These are phyloP conservation scores for Pogonus chalceus DNA, from an alignment of 1,140 invertebrate species.

Conservation along the genomic window DNA sequence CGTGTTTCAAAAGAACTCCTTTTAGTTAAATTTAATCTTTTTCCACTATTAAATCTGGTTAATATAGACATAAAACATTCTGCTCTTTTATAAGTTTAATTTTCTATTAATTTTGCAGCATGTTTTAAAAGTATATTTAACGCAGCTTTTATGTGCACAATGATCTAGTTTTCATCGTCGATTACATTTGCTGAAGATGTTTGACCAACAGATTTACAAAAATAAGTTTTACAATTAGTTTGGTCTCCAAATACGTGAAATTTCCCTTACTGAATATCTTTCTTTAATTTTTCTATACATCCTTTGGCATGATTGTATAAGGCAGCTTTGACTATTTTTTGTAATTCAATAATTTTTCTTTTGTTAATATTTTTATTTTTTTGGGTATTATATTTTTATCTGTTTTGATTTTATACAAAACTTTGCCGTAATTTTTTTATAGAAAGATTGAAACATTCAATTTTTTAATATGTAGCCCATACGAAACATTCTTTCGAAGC, in stretches of 20 bases:
- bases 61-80: slow-evolving; percentile 12
- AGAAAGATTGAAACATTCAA: not conserved
- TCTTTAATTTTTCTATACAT: not conserved
- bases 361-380: not conserved
- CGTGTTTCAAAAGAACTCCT: slow-evolving; percentile 12
- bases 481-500: slow-evolving; percentile 17
- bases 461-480: not conserved
- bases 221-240: slow-evolving; percentile 5
- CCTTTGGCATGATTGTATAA: not conserved
- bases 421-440: not conserved
- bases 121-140: not conserved
- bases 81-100: slow-evolving; percentile 12
- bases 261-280: not conserved
- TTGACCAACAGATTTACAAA: not conserved
- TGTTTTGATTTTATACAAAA: not conserved
- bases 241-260: slow-evolving; percentile 11
- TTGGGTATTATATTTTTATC: not conserved
- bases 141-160: not conserved
- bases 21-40: slow-evolving; percentile 14
- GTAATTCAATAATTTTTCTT: not conserved
- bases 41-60: slow-evolving; percentile 12
- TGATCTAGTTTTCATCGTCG: not conserved
- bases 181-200: not conserved
- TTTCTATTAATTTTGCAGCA: not conserved
- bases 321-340: not conserved